These are phyloP conservation scores for Crotalus viridis DNA, from an alignment of 2,113 vertebrate species.

Conservation along the genomic window DNA sequence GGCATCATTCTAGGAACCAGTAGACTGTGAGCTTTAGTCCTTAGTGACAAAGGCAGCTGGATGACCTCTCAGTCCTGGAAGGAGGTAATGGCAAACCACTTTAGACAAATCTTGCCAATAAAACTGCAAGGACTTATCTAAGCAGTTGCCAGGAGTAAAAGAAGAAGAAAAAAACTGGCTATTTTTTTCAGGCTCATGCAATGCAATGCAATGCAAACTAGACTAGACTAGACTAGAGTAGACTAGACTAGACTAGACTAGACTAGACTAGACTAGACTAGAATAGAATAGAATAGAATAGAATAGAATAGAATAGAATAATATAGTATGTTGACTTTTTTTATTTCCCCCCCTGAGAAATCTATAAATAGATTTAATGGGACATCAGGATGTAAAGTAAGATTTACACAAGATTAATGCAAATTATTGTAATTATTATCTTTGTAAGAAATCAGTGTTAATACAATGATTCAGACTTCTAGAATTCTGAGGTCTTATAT, in stretches of 20 bases:
- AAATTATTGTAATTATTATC: background rate
- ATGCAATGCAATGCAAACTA: background rate
- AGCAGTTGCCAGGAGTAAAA: background rate
- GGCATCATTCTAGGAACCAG: background rate
- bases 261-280: no score
- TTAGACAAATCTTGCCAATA: background rate
- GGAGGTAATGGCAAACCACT: background rate
- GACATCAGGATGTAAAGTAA: background rate
- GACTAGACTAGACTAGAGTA: no score
- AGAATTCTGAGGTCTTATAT: slow-evolving; percentile 15
- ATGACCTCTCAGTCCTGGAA: background rate
- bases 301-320: background rate
- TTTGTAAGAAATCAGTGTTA: background rate
- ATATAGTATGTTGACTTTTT: background rate
- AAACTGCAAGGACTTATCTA: background rate
- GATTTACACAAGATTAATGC: background rate
- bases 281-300: no score
- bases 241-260: no score
- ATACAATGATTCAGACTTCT: slow-evolving; percentile 3
- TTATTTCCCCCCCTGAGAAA: background rate
- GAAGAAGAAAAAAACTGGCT: background rate
- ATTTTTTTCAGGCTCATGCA: background rate
- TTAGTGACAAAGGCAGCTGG: background rate
- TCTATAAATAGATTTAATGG: background rate
- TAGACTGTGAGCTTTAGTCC: background rate